phyloP scores from a whole-genome alignment of 2,113 vertebrate species.

The Oriolus oriolus region DNA sequence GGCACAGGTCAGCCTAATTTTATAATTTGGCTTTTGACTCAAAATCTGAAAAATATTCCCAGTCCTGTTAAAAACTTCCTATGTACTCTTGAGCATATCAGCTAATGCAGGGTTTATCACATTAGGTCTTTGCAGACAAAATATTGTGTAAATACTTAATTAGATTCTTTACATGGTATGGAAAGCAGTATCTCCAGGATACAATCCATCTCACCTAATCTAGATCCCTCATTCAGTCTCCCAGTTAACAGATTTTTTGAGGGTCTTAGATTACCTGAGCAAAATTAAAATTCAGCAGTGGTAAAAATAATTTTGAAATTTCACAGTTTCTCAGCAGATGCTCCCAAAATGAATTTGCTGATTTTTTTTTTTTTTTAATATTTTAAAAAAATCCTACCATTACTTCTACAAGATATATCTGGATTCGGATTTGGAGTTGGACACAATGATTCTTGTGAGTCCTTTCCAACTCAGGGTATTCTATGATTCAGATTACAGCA shows the following conservation, averaged over 20 bases:
- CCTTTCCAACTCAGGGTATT: neutral
- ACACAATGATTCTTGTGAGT: neutral
- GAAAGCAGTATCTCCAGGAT: neutral
- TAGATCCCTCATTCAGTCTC: neutral
- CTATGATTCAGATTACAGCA: neutral
- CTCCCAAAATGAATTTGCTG: neutral
- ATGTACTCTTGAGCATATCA: neutral
- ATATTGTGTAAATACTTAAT: neutral
- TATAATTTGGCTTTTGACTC: neutral
- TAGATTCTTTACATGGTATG: neutral
- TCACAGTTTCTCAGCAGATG: neutral
- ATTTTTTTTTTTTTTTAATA: too few relatives aligned
- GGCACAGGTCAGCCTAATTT: neutral
- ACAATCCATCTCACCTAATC: neutral
- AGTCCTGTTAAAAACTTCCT: neutral
- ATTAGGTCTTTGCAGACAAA: neutral
- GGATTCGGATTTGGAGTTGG: neutral
- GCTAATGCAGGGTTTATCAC: neutral
- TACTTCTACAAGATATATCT: neutral
- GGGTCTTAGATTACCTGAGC: neutral
- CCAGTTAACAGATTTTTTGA: neutral
- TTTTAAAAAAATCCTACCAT: accelerated
- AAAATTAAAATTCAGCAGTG: neutral
- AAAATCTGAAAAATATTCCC: neutral
- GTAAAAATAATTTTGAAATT: neutral